Base-by-base conservation (phyloP, 2,113 vertebrate genomes). In the Oryzias melastigma region DNA sequence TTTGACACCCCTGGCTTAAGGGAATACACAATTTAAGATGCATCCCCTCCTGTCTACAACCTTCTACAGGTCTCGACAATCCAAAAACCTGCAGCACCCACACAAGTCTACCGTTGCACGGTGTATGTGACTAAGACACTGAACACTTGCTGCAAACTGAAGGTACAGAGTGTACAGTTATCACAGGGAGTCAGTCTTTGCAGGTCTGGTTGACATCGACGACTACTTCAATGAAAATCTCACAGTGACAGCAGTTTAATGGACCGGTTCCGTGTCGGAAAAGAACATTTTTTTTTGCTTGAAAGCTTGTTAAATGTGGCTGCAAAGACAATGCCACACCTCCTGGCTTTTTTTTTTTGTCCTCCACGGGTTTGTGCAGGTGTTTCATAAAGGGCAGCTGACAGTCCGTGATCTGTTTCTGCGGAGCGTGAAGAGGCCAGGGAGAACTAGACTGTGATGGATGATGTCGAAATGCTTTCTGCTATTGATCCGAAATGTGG, bases 341-440 rank as follows among this genome's bases (percentile, higher is more conserved):
- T 51, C 48, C 51, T 14, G 60, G 58, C 8, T 4, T 47, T 35
- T 57, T 45, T 52, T 73, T 71, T 65, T 67, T 65, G 65, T 63
- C 52, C 51, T 62, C 68, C 42, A 10, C 53, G 7, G 77, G 62
- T 62, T 65, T 65, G 1, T 53, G 59, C 75, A 70, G 67, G 76
- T 77, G 80, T 62, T 75, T 71, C 62, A 46, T 29, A 54, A 66
- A 65, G 68, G 60, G 74, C 68, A 68, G 63, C 81, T 73, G 79
- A 84, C 80, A 74, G 79, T 83, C 85, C 85, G 77, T 88, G 82
- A 87, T 65, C 56, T 62, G 68, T 71, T 87, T 50, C 22, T 67
- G 68, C 52, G 56, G 59, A 62, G 75, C 47, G n/a, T 52, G 56
- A 22, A 45, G 53, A 66, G 66, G 71, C 54, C 51, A 48, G 60